These are phyloP conservation scores for Periplaneta americana DNA, from an alignment of 1,140 invertebrate species.

Conservation along the genomic window DNA sequence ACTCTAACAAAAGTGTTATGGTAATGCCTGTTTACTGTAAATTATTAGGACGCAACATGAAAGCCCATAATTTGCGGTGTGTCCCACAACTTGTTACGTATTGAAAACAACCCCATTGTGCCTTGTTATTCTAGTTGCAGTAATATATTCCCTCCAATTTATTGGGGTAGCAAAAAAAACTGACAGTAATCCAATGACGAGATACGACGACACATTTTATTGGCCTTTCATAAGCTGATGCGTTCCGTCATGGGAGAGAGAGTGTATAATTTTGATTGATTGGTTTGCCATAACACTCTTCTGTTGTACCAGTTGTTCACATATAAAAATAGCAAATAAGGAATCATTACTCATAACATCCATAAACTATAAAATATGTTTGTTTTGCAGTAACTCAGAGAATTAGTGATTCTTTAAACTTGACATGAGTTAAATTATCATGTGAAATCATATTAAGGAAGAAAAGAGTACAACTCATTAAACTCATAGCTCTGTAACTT, in stretches of 20 bases:
- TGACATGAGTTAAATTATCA: too few species aligned
- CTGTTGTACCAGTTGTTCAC: background rate
- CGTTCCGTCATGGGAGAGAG: background rate
- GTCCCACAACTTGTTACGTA: background rate
- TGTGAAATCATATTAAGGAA: too few species aligned
- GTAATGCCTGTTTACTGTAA: background rate
- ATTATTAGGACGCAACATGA: background rate
- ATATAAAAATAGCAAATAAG: background rate
- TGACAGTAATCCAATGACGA: background rate
- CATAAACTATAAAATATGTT: too few species aligned
- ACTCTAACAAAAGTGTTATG: too few species aligned
- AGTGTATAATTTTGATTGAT: background rate
- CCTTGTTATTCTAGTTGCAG: background rate
- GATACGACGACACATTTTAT: background rate
- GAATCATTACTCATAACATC: too few species aligned
- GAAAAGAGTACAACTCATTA: too few species aligned
- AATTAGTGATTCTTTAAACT: too few species aligned
- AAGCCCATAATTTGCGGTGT: background rate
- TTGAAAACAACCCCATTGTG: background rate
- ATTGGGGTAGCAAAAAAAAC: background rate
- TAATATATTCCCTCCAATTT: background rate
- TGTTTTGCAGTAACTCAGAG: too few species aligned
- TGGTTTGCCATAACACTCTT: background rate
- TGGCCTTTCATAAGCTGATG: background rate
- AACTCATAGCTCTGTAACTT: too few species aligned